Evolutionary conservation across 2,797 vertebrate genomes (phyloP), one percentile per base, ranked within the genome.

Genomic region (Naso thynnoides): DNA sequence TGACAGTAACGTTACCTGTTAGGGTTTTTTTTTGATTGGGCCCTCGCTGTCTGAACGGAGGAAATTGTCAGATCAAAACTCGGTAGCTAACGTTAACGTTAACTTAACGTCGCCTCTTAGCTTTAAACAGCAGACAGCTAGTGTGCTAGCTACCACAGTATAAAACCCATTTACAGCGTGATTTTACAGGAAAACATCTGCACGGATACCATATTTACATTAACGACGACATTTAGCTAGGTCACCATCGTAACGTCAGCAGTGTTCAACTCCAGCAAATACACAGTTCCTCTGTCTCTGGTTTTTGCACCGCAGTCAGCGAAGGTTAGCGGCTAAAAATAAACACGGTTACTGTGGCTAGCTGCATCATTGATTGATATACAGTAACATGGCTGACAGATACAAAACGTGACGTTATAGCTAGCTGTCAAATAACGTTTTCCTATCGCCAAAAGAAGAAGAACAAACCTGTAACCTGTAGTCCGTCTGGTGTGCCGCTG

Each of bases 301-400:
- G 50, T 45, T 55, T 69, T 60, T 85, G 74, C 79, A 64, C 66
- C 68, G 81, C 88, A 89, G 84, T 81, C 78, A 74, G 81, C 76
- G 79, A 85, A 85, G 85, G 85, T 91, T 92, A 88, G 87, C 85
- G 74, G 85, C 92, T 94, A 93, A 93, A 94, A 93, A 94, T 93
- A 94, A 91, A 93, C 84, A 90, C 75, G 80, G 86, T 87, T 89
- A 69, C 79, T 78, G 86, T 86, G 84, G 84, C 82, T 88, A 86
- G 87, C 89, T 87, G 89, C 88, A 93, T 85, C 89, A 88, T 89
- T 91, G 92, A 92, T 88, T 89, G 83, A 92, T 89, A 83, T 89
- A 93, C 86, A 91, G 88, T 88, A 92, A 92, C 86, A 90, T 83
- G 86, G 88, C 91, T 91, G 90, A 87, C 88, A 73, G 73, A 76